A percentile compares a stretch with the other conserved stretches of the same genome.
Conservation (phyloP, 1,140 invertebrate species). For the Trypoxylus dichotomus region DNA sequence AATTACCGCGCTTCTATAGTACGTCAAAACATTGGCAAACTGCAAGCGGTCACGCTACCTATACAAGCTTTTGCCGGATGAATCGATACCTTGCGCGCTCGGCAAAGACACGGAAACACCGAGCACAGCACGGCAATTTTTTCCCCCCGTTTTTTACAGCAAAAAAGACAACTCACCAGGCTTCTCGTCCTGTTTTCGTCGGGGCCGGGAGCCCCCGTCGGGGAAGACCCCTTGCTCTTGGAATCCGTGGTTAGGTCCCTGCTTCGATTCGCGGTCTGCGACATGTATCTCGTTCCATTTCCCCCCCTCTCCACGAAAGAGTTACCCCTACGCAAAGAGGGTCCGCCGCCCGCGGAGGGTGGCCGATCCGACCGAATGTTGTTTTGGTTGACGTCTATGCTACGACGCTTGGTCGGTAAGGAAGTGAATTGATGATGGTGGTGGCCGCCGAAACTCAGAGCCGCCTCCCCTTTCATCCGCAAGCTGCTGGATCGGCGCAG, state of each 20-base stretch:
- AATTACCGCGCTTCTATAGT: background rate
- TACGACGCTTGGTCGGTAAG: slow-evolving; percentile 23
- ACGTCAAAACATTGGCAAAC: slow-evolving; percentile 23
- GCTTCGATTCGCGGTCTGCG: background rate
- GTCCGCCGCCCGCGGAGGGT: slow-evolving; percentile 33
- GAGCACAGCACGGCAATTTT: background rate
- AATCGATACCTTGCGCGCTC: background rate
- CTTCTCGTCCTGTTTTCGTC: slow-evolving; percentile 39
- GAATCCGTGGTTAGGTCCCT: slow-evolving; percentile 31
- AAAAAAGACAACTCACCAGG: slow-evolving; percentile 41
- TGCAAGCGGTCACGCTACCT: slow-evolving; percentile 34
- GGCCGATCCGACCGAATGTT: slow-evolving; percentile 35
- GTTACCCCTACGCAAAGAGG: slow-evolving; percentile 44
- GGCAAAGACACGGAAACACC: background rate
- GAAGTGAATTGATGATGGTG: slow-evolving; percentile 25
- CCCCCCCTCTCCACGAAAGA: slow-evolving; percentile 49
- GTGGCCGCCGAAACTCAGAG: slow-evolving; percentile 13
- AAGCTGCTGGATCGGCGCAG: slow-evolving; percentile 55
- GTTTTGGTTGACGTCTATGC: slow-evolving; percentile 34
- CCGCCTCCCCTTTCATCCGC: slow-evolving; percentile 52
- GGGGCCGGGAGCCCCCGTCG: slow-evolving; percentile 14
- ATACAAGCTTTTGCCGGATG: slow-evolving; percentile 31
- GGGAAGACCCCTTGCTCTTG: slow-evolving; percentile 28
- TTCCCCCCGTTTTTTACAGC: background rate
- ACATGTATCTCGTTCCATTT: slow-evolving; percentile 39